Base-by-base conservation (phyloP, 2,797 vertebrate genomes). In the Aeoliscus strigatus region DNA sequence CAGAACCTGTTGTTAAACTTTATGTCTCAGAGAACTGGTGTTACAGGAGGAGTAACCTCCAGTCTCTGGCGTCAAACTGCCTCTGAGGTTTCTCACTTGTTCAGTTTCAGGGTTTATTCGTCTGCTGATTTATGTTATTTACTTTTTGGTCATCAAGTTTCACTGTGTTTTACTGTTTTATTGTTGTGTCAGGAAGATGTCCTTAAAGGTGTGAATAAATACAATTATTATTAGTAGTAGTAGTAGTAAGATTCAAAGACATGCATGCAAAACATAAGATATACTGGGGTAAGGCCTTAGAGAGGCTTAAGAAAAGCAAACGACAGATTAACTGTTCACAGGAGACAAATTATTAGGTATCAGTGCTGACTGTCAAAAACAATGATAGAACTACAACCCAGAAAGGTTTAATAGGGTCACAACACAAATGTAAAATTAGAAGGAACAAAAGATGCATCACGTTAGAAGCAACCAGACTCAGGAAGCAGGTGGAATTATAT, bases 351-450 rank as follows among this genome's bases (percentile, higher is more conserved):
- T 63, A 66, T 54, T 52, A 48, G 53, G 51, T 48, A 25, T 9
- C 12, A 30, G 39, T 31, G n/a, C n/a, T n/a, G n/a, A n/a, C n/a
- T 9, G 10, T 21, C 5, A 45, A 33, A 27, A 28, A 27, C n/a
- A 9, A 37, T n/a, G 31, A 17, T 40, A 71, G 26, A 63, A 68
- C 15, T 66, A 55, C 60, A 65, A 52, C 48, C 2, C 18, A 8
- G 9, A 47, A 27, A 26, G 12, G 11, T 14, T 43, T 41, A 18
- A 26, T 53, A 46, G 56, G 56, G 37, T 44, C 46, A 23, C 24
- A 2, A 3, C 6, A 10, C 12, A 47, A 10, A 5, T 38, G 32
- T 1, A 0, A 29, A 46, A 42, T 33, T 15, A 27, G 27, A 14
- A 53, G 18, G n/a, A n/a, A n/a, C n/a, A n/a, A n/a, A n/a, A n/a